Percentiles rank a stretch among this genome's conserved stretches.
phyloP scores from a whole-genome alignment of 2,797 vertebrate species.

The Leptoclinus maculatus region DNA sequence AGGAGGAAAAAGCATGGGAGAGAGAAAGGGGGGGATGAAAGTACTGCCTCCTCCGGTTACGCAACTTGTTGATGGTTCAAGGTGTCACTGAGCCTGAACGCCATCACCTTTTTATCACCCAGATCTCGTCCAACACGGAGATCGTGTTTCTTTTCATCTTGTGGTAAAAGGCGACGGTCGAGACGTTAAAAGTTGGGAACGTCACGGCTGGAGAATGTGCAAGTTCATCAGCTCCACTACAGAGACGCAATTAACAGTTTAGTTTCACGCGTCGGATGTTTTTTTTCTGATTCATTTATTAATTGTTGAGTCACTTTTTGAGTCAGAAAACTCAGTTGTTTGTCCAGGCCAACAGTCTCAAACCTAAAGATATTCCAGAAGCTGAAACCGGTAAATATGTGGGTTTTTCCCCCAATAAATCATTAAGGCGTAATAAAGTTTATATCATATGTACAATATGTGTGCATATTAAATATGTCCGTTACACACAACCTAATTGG shows the following conservation, averaged over 20 bases:
- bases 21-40: conserved; percentile 15
- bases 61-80: conserved; percentile 25
- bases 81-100: conserved; percentile 14
- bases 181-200: neutral
- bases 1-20: neutral
- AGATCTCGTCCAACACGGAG: conserved; percentile 5
- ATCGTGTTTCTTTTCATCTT: neutral
- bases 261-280: neutral
- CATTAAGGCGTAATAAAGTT: too few relatives aligned
- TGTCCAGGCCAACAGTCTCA: neutral
- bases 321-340: neutral
- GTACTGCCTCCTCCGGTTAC: conserved; percentile 9
- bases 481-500: too few relatives aligned
- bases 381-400: neutral
- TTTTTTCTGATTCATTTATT: neutral
- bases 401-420: too few relatives aligned
- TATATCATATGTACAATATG: too few relatives aligned
- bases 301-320: neutral
- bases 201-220: too few relatives aligned
- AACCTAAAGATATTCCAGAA: neutral
- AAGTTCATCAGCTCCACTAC: neutral
- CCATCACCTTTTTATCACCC: conserved; percentile 20
- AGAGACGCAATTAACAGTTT: neutral
- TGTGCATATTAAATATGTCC: too few relatives aligned
- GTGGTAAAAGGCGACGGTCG: neutral